These are phyloP conservation scores for Sturmia bella DNA, from an alignment of 2,888 invertebrate genomes.

Conservation along the genomic window DNA sequence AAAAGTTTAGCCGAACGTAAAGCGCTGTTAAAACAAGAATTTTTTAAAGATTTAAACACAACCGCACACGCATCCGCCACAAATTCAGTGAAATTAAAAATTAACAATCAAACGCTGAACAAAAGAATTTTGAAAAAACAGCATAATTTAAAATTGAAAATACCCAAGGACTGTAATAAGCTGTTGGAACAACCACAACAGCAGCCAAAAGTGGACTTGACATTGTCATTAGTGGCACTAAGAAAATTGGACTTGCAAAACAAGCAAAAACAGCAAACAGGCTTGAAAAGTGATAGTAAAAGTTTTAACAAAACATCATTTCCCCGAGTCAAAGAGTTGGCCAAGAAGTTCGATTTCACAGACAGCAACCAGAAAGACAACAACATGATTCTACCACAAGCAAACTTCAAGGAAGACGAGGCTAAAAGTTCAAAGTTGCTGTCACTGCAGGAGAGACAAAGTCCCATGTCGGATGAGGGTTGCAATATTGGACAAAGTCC, in stretches of 20 bases:
- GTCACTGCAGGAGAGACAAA: constrained; percentile 70
- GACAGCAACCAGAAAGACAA: constrained; percentile 37
- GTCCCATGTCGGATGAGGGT: constrained; percentile 80
- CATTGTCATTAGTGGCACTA: constrained; percentile 64
- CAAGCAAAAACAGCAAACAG: constrained; percentile 54
- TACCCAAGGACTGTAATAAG: constrained; percentile 53
- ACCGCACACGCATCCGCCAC: background rate
- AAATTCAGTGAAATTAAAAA: constrained; percentile 39
- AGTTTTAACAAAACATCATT: constrained; percentile 35
- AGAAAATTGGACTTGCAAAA: constrained; percentile 70
- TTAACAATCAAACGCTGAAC: constrained; percentile 10
- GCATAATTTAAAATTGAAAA: constrained; percentile 65
- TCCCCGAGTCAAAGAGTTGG: constrained; percentile 73
- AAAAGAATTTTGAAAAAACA: constrained; percentile 60
- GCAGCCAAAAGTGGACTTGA: constrained; percentile 28
- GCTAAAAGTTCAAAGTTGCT: constrained; percentile 66
- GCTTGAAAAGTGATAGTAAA: constrained; percentile 4
- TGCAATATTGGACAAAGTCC: constrained; percentile 79
- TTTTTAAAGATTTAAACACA: constrained; percentile 73
- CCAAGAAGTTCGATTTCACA: constrained; percentile 73
- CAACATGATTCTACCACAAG: constrained; percentile 71
- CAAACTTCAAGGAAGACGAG: constrained; percentile 58
- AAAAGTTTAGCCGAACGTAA: constrained; percentile 74
- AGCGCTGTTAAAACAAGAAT: constrained; percentile 75
- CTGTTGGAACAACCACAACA: constrained; percentile 33